Base-by-base conservation (phyloP, 2,113 vertebrate genomes). In the Phyllopteryx taeniolatus region DNA sequence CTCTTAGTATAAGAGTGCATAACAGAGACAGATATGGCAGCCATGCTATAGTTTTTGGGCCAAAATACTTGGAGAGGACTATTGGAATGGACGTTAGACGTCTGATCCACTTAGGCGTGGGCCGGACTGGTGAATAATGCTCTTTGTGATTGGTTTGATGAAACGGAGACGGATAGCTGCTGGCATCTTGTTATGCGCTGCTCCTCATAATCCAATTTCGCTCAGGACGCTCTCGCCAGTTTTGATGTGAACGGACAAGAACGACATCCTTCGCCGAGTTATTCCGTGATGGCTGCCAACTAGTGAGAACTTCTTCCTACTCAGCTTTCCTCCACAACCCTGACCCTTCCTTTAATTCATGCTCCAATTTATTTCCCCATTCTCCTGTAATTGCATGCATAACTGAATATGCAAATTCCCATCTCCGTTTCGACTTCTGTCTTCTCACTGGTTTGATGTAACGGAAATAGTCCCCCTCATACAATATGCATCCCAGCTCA, bases 231-330 rank as follows among this genome's bases (percentile, higher is more conserved):
- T 0, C 90, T 93, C 74, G 98, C 97, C 75, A 98, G 97, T 89
- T 95, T 92, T 83, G 95, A 99, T 87, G 93, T 96, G 83, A 98
- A 95, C 77, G 94, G 93, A 78, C 96, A 96, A 81, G 95, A 98
- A 91, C 88, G 89, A 74, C 95, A 97, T 75, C 95, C 95, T 10
- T 95, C 96, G 92, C 95, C 95, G 63, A 94, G 94, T 2, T 92
- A 95, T 84, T 92, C 94, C 79, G 94, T 88, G 91, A 94, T 94
- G 1, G 93, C 94, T 71, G 93, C 95, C 68, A 95, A 97, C 94
- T 95, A 94, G 98, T 99, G 91, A 95, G 96, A 83, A 57, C 67
- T 71, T 72, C 43, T 66, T 57, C 35, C 61, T 17, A 68, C 35
- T 70, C 59, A 11, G 56, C 73, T 74, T 66, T 67, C 77, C 73